phyloP scores from a whole-genome alignment of 1,140 invertebrate species.

The Meteorus sp. region DNA sequence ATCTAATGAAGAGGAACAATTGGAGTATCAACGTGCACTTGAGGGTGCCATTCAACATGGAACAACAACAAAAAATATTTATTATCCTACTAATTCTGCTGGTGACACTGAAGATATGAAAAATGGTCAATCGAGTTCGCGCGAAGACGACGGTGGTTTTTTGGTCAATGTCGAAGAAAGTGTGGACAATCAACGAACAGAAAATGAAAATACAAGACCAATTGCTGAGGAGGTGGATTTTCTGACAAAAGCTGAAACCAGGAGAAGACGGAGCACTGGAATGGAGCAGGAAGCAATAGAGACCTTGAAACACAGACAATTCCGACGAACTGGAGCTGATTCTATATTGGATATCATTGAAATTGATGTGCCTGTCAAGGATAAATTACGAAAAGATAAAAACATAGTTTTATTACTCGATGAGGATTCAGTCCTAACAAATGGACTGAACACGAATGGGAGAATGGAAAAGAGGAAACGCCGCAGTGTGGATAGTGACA shows the following conservation, averaged over 20 bases:
- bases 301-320: constrained; percentile 24
- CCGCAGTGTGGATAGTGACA: constrained; percentile 42
- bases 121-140: background rate
- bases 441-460: background rate
- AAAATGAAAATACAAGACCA: constrained; percentile 22
- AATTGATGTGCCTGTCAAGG: constrained; percentile 39
- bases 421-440: constrained; percentile 4
- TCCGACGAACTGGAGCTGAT: constrained; percentile 43
- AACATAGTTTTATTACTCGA: constrained; percentile 32
- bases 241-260: background rate
- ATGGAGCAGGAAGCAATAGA: constrained; percentile 24
- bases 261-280: constrained; percentile 34
- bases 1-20: constrained; percentile 45
- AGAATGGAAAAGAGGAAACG: constrained; percentile 35
- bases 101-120: background rate
- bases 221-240: constrained; percentile 6
- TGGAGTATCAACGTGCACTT: constrained; percentile 64
- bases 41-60: constrained; percentile 11
- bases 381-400: constrained; percentile 32
- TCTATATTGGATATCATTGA: constrained; percentile 49
- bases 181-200: background rate
- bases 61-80: background rate
- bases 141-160: constrained; percentile 26
- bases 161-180: constrained; percentile 20
- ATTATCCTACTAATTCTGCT: constrained; percentile 3